These are phyloP conservation scores for Neodiprion pinetum DNA, from an alignment of 1,140 invertebrate species.

Conservation along the genomic window DNA sequence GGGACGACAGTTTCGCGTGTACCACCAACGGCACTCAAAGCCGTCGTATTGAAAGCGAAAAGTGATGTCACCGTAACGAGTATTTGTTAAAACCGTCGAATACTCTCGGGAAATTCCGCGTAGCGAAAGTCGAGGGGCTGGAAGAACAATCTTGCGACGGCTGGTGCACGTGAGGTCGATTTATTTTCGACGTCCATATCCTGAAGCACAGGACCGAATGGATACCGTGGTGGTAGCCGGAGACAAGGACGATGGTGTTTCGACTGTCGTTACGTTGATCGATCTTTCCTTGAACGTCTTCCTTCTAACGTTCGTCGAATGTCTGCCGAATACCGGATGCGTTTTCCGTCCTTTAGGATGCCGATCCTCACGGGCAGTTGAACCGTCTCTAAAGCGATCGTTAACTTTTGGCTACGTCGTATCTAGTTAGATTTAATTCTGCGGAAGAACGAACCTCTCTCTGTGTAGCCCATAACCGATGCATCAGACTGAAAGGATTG, in stretches of 20 bases:
- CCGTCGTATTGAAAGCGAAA: too few species aligned
- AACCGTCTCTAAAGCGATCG: not conserved
- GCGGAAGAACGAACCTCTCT: not conserved
- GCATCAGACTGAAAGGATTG: too few species aligned
- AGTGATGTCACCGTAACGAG: too few species aligned
- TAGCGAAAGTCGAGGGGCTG: not conserved
- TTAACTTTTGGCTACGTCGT: not conserved
- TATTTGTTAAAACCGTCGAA: too few species aligned
- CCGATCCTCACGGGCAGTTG: not conserved
- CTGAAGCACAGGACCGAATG: not conserved
- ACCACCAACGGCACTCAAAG: too few species aligned
- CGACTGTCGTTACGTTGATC: not conserved
- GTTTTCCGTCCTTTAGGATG: not conserved
- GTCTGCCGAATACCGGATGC: not conserved
- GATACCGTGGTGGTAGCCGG: not conserved
- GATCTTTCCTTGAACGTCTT: not conserved
- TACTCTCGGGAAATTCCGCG: not conserved
- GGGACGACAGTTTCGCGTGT: too few species aligned
- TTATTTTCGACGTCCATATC: not conserved
- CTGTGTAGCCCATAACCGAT: too few species aligned
- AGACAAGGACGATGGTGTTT: not conserved
- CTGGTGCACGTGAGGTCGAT: not conserved
- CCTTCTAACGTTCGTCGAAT: not conserved
- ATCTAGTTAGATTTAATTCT: constrained; percentile 1
- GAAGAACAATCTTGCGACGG: not conserved